Evolutionary conservation across 1,140 invertebrate genomes (phyloP).

Genomic region (Delia radicum): DNA sequence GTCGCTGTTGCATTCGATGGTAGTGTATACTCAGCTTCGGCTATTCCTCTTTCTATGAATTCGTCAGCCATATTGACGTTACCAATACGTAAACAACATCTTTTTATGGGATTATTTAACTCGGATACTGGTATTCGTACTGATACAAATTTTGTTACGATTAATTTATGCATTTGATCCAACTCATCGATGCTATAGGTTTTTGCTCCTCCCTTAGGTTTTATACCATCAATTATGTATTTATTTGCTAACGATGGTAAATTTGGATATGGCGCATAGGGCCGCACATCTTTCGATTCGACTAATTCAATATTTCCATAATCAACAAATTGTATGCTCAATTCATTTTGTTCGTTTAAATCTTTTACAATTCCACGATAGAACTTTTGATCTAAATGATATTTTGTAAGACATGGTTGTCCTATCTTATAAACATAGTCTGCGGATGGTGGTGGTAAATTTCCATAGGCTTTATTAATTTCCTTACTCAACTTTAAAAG

Average conservation of each 20-base stretch:
- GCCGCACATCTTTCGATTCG: constrained; percentile 58
- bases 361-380: constrained; percentile 62
- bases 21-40: not conserved
- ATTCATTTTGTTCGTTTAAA: constrained; percentile 35
- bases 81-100: constrained; percentile 32
- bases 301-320: constrained; percentile 65
- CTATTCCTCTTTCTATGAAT: constrained; percentile 33
- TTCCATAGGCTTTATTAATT: constrained; percentile 55
- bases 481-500: constrained; percentile 59
- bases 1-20: not conserved
- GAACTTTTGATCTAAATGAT: constrained; percentile 63
- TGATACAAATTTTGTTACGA: constrained; percentile 39
- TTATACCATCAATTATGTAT: constrained; percentile 57
- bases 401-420: constrained; percentile 66
- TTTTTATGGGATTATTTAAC: constrained; percentile 21
- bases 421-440: constrained; percentile 43
- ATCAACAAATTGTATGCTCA: constrained; percentile 64
- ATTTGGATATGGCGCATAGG: constrained; percentile 61
- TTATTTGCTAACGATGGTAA: constrained; percentile 62
- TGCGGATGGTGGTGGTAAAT: constrained; percentile 10
- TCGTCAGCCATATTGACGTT: constrained; percentile 33
- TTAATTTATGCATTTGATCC: constrained; percentile 34
- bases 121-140: constrained; percentile 33
- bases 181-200: constrained; percentile 28
- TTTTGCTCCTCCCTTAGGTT: constrained; percentile 41